These are phyloP conservation scores for Bilobella aurantiaca DNA, from an alignment of 1,140 invertebrate genomes.

Conservation along the genomic window DNA sequence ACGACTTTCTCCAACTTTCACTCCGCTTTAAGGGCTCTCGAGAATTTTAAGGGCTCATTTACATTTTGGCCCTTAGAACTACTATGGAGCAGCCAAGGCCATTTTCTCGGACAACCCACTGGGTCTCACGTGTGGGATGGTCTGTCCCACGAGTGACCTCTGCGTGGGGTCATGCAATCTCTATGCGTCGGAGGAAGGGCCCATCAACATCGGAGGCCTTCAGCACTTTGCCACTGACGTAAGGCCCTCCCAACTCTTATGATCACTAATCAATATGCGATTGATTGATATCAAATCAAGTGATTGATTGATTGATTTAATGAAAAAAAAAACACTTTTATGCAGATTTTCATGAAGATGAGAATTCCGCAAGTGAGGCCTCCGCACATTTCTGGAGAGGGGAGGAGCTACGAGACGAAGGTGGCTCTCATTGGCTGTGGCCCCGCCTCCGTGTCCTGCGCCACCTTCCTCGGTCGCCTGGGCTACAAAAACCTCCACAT, in stretches of 20 bases:
- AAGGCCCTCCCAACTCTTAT: no score
- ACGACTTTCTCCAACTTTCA: constrained; percentile 20
- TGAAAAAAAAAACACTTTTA: background rate
- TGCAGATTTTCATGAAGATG: constrained; percentile 85
- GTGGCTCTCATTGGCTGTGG: constrained; percentile 89
- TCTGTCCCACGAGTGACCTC: constrained; percentile 94
- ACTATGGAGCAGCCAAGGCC: constrained; percentile 92
- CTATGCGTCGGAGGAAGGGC: constrained; percentile 85
- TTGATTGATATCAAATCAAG: background rate
- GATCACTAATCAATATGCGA: constrained; percentile 9
- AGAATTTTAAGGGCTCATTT: no score
- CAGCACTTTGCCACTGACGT: constrained; percentile 96
- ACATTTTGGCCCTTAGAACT: constrained; percentile 58
- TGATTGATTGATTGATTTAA: no score
- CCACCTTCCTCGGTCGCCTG: constrained; percentile 82
- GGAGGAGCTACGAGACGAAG: constrained; percentile 53
- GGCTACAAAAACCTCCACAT: constrained; percentile 86
- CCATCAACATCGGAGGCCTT: constrained; percentile 95
- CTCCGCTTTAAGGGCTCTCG: no score
- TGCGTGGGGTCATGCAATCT: constrained; percentile 97
- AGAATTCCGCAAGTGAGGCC: constrained; percentile 72
- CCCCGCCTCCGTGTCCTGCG: constrained; percentile 92
- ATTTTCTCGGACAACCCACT: constrained; percentile 96
- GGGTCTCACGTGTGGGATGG: constrained; percentile 95
- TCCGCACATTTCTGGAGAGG: constrained; percentile 49